A percentile compares a stretch with the other conserved stretches of the same genome.
These are phyloP conservation scores for Chalcis sispes DNA, from an alignment of 2,888 invertebrate species.

Conservation along the genomic window DNA sequence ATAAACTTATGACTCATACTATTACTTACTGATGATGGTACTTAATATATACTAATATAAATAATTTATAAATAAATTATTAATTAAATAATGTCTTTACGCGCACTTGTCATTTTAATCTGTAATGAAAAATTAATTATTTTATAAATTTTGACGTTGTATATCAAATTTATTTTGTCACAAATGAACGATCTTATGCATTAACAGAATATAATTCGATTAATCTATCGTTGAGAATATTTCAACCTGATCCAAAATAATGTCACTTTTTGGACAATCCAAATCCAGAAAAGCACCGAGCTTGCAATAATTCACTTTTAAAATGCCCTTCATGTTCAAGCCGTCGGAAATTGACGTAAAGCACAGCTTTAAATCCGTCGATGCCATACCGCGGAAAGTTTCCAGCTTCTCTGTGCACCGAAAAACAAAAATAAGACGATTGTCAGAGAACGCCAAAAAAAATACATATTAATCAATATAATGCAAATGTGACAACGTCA, in stretches of 20 bases:
- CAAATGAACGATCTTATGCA: too few relatives aligned
- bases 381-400: conserved; percentile 30
- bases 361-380: conserved; percentile 50
- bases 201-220: too few relatives aligned
- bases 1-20: too few relatives aligned
- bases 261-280: conserved; percentile 63
- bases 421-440: too few relatives aligned
- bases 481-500: too few relatives aligned
- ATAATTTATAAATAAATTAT: too few relatives aligned
- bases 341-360: conserved; percentile 60
- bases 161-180: too few relatives aligned
- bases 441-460: too few relatives aligned
- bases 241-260: conserved; percentile 63
- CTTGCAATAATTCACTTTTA: conserved; percentile 66
- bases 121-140: background rate
- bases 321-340: conserved; percentile 31
- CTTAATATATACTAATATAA: too few relatives aligned
- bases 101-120: background rate
- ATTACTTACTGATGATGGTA: too few relatives aligned
- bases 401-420: conserved; percentile 36
- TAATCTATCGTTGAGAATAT: too few relatives aligned
- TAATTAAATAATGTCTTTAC: background rate
- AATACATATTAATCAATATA: too few relatives aligned
- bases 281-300: conserved; percentile 66
- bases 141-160: background rate